A percentile compares a stretch with the other conserved stretches of the same genome.
Evolutionary conservation across 92 coral and sea anemone genomes (phyloP).

Genomic region (Paramuricea clavata): DNA sequence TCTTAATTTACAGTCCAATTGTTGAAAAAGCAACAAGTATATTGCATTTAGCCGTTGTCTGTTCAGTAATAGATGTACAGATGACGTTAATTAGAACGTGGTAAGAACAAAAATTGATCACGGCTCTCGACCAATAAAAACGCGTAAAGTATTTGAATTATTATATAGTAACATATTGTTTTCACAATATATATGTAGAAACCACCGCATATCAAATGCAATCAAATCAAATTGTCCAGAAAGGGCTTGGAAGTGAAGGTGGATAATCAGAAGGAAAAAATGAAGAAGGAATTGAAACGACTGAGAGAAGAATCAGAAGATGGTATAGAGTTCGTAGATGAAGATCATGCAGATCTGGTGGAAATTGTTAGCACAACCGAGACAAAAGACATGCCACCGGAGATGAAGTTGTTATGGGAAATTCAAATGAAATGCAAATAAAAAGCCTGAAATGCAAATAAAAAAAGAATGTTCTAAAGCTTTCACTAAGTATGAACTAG

Average conservation of each 20-base stretch:
- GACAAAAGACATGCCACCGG: not conserved
- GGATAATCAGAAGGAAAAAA: not conserved
- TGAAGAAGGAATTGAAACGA: constrained; percentile 3
- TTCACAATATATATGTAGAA: too few species aligned
- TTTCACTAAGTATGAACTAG: too few species aligned
- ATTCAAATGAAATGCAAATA: not conserved
- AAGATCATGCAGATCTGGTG: not conserved
- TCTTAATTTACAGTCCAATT: too few species aligned
- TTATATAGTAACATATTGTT: too few species aligned
- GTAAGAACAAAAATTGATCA: too few species aligned
- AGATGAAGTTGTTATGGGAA: constrained; percentile 1
- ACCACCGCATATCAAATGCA: constrained; percentile 1
- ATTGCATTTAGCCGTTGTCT: too few species aligned
- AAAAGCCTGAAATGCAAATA: constrained; percentile 9
- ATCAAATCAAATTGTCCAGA: constrained; percentile 5
- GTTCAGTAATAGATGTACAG: too few species aligned
- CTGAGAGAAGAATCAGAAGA: not conserved
- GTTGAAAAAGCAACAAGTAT: too few species aligned
- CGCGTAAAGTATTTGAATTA: too few species aligned
- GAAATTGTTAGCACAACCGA: not conserved
- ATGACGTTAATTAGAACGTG: too few species aligned
- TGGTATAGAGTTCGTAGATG: not conserved
- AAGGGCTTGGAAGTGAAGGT: constrained; percentile 7
- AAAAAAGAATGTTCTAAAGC: not conserved
- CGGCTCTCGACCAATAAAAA: too few species aligned